Evolutionary conservation across 2,113 vertebrate genomes (phyloP).

Genomic region (Clarias gariepinus): DNA sequence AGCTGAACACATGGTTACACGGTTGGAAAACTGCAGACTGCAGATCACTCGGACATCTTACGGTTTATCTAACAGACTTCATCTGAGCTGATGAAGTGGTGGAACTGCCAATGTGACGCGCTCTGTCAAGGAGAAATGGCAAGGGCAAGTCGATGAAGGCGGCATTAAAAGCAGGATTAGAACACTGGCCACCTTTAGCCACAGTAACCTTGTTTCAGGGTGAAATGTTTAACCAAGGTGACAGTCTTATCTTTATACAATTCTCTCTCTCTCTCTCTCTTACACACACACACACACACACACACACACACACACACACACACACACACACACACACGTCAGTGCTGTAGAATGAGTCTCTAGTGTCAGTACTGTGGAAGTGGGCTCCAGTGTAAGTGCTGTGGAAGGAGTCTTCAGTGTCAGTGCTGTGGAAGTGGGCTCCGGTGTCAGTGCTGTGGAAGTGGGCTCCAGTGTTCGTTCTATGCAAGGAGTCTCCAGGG

Average conservation of each 20-base stretch:
- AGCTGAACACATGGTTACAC: not conserved
- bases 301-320: not conserved
- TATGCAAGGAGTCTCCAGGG: too few relatives aligned
- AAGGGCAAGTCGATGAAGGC: not conserved
- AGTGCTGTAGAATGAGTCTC: too few relatives aligned
- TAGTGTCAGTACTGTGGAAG: too few relatives aligned
- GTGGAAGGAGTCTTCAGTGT: too few relatives aligned
- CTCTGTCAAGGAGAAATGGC: constrained; percentile 3
- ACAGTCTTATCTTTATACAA: constrained; percentile 39
- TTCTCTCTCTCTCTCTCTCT: too few relatives aligned
- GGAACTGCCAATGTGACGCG: not conserved
- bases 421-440: too few relatives aligned
- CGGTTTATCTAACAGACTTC: not conserved
- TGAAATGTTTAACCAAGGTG: constrained; percentile 44
- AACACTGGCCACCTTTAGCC: not conserved
- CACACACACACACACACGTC: not conserved
- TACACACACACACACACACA: not conserved
- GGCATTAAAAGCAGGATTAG: not conserved
- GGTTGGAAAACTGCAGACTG: not conserved
- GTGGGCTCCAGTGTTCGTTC: too few relatives aligned
- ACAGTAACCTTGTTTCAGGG: not conserved
- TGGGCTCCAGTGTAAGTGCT: too few relatives aligned
- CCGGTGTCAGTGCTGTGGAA: too few relatives aligned
- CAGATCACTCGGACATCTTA: not conserved
- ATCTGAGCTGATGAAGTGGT: not conserved